These are phyloP conservation scores for Eristalinus aeneus DNA, from an alignment of 2,888 invertebrate genomes.

Conservation along the genomic window DNA sequence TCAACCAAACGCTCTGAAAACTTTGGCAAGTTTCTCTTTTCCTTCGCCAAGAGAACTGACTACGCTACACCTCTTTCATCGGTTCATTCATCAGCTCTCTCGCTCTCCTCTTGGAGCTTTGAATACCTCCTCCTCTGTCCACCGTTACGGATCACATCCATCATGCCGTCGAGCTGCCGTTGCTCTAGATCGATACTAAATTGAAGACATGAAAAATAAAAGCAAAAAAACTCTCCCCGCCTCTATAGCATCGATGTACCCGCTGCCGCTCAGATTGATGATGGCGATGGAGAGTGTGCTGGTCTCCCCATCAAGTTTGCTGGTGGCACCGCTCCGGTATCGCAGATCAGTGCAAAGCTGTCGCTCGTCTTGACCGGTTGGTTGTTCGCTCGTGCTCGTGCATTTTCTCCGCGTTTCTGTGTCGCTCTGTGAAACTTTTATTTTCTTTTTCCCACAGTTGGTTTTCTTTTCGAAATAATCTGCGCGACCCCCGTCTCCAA, in stretches of 20 bases:
- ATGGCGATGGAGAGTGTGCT: conserved; percentile 17
- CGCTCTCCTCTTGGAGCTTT: background rate
- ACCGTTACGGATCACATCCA: background rate
- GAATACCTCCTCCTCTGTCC: background rate
- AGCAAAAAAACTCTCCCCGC: background rate
- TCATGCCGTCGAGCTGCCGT: conserved; percentile 6
- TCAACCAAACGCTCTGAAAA: background rate
- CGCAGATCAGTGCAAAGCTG: conserved; percentile 62
- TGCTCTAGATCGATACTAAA: background rate
- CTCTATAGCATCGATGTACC: background rate
- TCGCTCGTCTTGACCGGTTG: conserved; percentile 64
- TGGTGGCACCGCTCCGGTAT: conserved; percentile 7
- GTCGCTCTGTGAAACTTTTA: background rate
- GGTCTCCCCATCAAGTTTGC: conserved; percentile 8
- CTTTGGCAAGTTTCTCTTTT: conserved; percentile 8
- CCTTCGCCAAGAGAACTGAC: background rate
- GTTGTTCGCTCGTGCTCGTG: conserved; percentile 3
- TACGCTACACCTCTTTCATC: background rate
- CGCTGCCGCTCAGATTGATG: background rate
- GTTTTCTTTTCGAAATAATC: conserved; percentile 42
- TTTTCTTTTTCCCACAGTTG: conserved; percentile 16
- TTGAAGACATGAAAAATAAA: background rate
- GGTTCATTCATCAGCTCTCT: background rate
- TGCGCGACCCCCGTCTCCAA: conserved; percentile 30
- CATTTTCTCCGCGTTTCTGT: background rate